Base-by-base conservation (phyloP, 2,113 vertebrate species). In the Thalassoma bifasciatum region DNA sequence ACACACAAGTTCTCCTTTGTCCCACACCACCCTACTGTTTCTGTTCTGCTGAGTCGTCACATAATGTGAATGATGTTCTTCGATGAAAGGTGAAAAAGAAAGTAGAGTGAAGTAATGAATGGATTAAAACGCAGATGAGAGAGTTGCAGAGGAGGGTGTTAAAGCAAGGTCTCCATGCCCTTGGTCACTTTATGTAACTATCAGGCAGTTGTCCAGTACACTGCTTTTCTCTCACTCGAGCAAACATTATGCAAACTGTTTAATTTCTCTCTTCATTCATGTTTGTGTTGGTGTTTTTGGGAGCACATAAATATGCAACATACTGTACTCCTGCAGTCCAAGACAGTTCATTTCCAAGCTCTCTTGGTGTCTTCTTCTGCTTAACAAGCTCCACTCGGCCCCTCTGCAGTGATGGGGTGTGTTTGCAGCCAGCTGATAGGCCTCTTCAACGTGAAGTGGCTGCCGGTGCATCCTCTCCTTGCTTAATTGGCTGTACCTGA, bases 401-500 rank as follows among this genome's bases (percentile, higher is more conserved):
- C 64, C 23, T 51, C 74, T 53, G 66, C 75, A 61, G 24, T 14
- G 75, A 26, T 49, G 60, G 56, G 65, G 30, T 51, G 2, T 57
- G 56, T 78, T 85, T 74, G 56, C 61, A 83, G 61, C 63, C 34
- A 4, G 68, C 66, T 77, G 76, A 72, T 73, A 75, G 86, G 77
- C 64, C 80, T 77, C 73, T 72, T 91, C 64, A 10, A 76, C 42
- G 72, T 79, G 74, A 89, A 89, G 86, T 75, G 77, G 64, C 84
- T 83, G 62, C 69, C 14, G 46, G 52, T 61, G 38, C 79, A 72
- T 87, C 86, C 80, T 82, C 86, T 87, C 66, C 68, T 10, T 37
- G 65, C 82, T 86, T 93, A 93, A 93, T 91, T 94, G 92, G 83
- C 89, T 77, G 56, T 86, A 91, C 89, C 92, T 92, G 89, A 91